These are phyloP conservation scores for Graphium colonna DNA, from an alignment of 2,888 invertebrate species.

Conservation along the genomic window DNA sequence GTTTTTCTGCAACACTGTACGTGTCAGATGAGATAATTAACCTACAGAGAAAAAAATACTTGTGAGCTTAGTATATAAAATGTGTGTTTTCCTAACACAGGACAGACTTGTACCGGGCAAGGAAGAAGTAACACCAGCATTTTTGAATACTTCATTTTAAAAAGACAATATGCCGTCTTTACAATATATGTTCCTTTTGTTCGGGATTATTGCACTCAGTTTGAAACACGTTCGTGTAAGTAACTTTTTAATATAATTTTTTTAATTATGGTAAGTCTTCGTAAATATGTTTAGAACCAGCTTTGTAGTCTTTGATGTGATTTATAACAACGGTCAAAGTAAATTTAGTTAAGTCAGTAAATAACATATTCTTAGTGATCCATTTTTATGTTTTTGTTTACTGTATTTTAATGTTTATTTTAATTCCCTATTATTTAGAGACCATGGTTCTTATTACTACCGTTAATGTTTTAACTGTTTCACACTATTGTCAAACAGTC, in stretches of 20 bases:
- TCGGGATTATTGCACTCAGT: constrained; percentile 28
- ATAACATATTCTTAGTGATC: background rate
- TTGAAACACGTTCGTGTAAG: constrained; percentile 32
- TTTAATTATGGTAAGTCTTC: background rate
- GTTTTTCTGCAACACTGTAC: constrained; percentile 28
- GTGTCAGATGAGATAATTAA: constrained; percentile 30
- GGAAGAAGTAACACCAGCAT: constrained; percentile 17
- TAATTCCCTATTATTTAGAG: too few relatives aligned
- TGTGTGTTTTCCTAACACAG: constrained; percentile 25
- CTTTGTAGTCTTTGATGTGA: too few relatives aligned
- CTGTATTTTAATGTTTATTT: background rate
- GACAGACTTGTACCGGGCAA: constrained; percentile 22
- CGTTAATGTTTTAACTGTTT: too few relatives aligned
- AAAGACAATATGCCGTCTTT: constrained; percentile 26
- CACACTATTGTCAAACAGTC: too few relatives aligned
- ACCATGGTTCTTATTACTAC: too few relatives aligned
- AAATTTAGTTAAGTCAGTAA: too few relatives aligned
- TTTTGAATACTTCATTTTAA: constrained; percentile 6
- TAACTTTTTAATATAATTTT: constrained; percentile 8
- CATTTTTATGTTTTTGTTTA: background rate
- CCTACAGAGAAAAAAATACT: constrained; percentile 27
- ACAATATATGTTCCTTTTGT: constrained; percentile 27
- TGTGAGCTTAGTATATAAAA: constrained; percentile 34
- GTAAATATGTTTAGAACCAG: too few relatives aligned
- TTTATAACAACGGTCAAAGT: too few relatives aligned